Percentiles rank a stretch among this genome's conserved stretches.
phyloP scores from a whole-genome alignment of 2,888 invertebrate genomes.

The Pemphredon lugubris region DNA sequence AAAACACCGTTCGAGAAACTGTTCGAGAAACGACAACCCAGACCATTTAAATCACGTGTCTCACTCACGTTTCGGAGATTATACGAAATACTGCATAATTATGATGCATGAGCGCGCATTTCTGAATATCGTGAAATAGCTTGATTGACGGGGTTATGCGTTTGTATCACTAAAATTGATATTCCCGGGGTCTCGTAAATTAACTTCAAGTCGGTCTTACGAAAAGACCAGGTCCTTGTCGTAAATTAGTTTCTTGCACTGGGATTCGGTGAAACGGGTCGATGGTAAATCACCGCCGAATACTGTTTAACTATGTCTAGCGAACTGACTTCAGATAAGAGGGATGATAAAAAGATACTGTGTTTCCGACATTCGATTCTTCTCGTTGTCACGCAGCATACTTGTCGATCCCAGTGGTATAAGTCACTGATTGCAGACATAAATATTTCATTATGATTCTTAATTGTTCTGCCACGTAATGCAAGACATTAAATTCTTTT shows the following conservation, averaged over 20 bases:
- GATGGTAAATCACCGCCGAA: conserved; percentile 47
- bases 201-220: conserved; percentile 1
- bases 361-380: background rate
- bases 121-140: no score
- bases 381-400: background rate
- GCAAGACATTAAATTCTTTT: no score
- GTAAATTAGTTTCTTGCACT: conserved; percentile 31
- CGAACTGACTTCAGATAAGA: conserved; percentile 18
- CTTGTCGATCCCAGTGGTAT: no score
- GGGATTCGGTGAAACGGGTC: conserved; percentile 3
- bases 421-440: no score
- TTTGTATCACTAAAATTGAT: conserved; percentile 14
- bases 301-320: conserved; percentile 9
- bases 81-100: no score
- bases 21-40: no score
- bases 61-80: no score
- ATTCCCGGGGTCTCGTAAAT: conserved; percentile 31
- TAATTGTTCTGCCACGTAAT: no score
- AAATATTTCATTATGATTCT: no score
- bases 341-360: background rate
- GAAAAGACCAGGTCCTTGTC: background rate
- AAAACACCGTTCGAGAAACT: no score
- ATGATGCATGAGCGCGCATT: no score
- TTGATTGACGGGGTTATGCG: background rate
- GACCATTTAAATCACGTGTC: no score